Evolutionary conservation across 1,140 invertebrate genomes (phyloP).

Genomic region (Pogonomyrmex californicus): DNA sequence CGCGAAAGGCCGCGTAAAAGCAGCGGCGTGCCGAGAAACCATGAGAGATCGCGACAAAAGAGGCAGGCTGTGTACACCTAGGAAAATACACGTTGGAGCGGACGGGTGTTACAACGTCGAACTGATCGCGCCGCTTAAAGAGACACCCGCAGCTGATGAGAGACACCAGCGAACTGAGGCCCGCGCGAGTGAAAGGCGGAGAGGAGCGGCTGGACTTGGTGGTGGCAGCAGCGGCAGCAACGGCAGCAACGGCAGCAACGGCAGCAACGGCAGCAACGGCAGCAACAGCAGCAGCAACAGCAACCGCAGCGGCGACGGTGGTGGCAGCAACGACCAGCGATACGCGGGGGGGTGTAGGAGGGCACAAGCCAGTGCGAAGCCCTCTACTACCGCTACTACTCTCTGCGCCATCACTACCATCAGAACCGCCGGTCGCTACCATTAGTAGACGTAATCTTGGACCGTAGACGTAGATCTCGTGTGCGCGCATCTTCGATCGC

Average conservation of each 20-base stretch:
- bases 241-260: constrained; percentile 32
- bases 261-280: not conserved
- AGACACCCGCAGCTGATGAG: constrained; percentile 79
- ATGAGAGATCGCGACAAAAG: not conserved
- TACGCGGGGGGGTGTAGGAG: not conserved
- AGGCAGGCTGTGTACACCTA: constrained; percentile 1
- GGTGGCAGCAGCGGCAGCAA: not conserved
- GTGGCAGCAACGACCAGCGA: too few relatives aligned
- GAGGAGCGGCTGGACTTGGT: constrained; percentile 47
- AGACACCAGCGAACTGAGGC: constrained; percentile 80
- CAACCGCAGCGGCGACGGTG: not conserved
- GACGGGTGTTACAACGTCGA: not conserved
- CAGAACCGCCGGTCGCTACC: not conserved
- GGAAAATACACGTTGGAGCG: not conserved
- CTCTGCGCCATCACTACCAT: not conserved
- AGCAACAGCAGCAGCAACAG: not conserved
- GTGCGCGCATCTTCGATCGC: constrained; percentile 29
- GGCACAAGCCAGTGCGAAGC: constrained; percentile 32
- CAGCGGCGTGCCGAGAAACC: not conserved
- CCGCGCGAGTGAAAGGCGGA: constrained; percentile 81
- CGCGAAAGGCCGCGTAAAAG: not conserved
- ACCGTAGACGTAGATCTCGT: not conserved
- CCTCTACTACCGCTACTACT: constrained; percentile 28
- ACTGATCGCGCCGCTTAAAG: constrained; percentile 5
- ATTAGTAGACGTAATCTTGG: constrained; percentile 1